phyloP scores from a whole-genome alignment of 2,888 invertebrate genomes.

The Pantelozetes paolii region DNA sequence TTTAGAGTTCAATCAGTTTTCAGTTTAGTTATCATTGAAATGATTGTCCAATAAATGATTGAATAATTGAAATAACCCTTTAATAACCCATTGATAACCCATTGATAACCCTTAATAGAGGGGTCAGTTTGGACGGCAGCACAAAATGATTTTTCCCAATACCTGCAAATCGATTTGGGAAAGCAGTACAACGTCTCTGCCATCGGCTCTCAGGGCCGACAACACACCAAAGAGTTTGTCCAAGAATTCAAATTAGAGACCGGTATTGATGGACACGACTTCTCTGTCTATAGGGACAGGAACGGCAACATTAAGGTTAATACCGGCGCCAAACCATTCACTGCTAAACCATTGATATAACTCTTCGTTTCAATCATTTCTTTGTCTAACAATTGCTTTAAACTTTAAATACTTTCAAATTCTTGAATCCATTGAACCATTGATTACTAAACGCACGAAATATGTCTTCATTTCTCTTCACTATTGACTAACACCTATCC shows the following conservation, averaged over 20 bases:
- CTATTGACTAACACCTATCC: neutral
- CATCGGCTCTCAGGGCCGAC: slow-evolving; percentile 83
- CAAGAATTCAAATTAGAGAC: slow-evolving; percentile 90
- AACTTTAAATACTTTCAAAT: neutral
- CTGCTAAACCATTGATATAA: neutral
- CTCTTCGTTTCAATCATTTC: neutral
- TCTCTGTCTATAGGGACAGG: slow-evolving; percentile 79
- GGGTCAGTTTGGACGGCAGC: slow-evolving; percentile 82
- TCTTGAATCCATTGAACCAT: neutral
- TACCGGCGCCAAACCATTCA: neutral
- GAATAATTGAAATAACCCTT: no score
- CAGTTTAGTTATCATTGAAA: no score
- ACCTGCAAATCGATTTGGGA: slow-evolving; percentile 82
- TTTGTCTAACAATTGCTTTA: neutral
- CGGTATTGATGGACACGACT: slow-evolving; percentile 83
- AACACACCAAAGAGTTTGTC: slow-evolving; percentile 83
- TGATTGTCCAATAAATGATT: neutral
- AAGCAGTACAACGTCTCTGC: slow-evolving; percentile 79
- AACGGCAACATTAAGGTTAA: slow-evolving; percentile 77
- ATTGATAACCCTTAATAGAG: no score
- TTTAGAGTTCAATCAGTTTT: no score
- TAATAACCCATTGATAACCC: no score
- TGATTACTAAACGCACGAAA: neutral
- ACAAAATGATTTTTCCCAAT: slow-evolving; percentile 86
- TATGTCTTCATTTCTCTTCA: neutral